phyloP scores from a whole-genome alignment of 92 coral and sea anemone genomes.

The Actinostola sp. region DNA sequence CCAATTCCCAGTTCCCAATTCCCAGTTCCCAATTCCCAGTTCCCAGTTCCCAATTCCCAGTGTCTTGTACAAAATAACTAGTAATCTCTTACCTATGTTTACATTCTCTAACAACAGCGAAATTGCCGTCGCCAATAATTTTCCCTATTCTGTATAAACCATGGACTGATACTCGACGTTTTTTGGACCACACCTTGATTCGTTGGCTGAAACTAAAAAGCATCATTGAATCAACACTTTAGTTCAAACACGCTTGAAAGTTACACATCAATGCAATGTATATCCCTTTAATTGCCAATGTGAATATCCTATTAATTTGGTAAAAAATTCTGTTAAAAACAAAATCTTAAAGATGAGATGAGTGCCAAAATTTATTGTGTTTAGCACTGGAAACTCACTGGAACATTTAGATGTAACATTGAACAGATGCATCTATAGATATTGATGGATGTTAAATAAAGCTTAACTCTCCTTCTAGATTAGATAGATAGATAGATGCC shows the following conservation, averaged over 20 bases:
- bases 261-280: background rate
- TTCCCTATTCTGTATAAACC: constrained; percentile 98
- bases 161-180: constrained; percentile 87
- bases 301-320: too few relatives aligned
- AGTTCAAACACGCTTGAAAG: background rate
- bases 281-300: background rate
- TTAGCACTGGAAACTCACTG: too few relatives aligned
- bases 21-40: too few relatives aligned
- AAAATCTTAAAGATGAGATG: too few relatives aligned
- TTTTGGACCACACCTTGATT: constrained; percentile 69
- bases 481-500: too few relatives aligned
- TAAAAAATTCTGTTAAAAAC: too few relatives aligned
- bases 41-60: background rate
- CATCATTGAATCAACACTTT: background rate
- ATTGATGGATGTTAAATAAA: too few relatives aligned
- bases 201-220: constrained; percentile 55
- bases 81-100: constrained; percentile 81
- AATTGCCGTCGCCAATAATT: constrained; percentile 98
- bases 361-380: too few relatives aligned
- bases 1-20: too few relatives aligned
- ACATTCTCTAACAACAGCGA: constrained; percentile 97
- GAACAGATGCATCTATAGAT: too few relatives aligned
- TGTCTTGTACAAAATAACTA: background rate
- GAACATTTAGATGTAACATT: too few relatives aligned
- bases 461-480: too few relatives aligned